A percentile compares a stretch with the other conserved stretches of the same genome.
Evolutionary conservation across 2,113 vertebrate genomes (phyloP).

Genomic region (Sceloporus tristichus): DNA sequence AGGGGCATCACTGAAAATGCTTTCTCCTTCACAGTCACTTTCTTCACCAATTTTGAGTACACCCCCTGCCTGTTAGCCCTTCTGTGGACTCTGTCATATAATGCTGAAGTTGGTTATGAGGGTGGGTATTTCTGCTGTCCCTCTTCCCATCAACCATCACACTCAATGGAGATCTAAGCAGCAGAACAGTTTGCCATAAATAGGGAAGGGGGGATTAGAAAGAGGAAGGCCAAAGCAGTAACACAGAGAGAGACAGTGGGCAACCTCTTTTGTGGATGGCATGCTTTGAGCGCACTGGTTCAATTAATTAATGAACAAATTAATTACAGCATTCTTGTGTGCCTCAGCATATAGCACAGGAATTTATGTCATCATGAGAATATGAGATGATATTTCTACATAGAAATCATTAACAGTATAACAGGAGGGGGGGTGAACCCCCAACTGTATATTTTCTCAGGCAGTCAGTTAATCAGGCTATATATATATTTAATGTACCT

Average conservation of each 20-base stretch:
- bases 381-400: neutral
- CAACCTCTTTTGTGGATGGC: neutral
- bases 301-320: conserved; percentile 20
- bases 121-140: neutral
- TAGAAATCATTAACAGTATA: neutral
- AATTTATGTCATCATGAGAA: conserved; percentile 2
- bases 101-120: too few species aligned
- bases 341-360: neutral
- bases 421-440: neutral
- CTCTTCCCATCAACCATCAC: too few species aligned
- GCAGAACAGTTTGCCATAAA: neutral
- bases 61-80: neutral
- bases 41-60: neutral
- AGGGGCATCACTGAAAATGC: neutral
- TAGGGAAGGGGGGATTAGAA: neutral
- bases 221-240: neutral
- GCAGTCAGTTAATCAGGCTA: conserved; percentile 59
- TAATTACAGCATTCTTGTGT: neutral
- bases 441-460: conserved; percentile 30
- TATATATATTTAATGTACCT: conserved; percentile 14
- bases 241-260: neutral
- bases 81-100: neutral
- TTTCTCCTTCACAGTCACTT: neutral
- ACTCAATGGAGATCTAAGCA: neutral
- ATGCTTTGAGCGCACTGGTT: neutral